Percentiles rank a stretch among this genome's conserved stretches.
phyloP scores from a whole-genome alignment of 2,113 vertebrate species.

The Nestor notabilis region DNA sequence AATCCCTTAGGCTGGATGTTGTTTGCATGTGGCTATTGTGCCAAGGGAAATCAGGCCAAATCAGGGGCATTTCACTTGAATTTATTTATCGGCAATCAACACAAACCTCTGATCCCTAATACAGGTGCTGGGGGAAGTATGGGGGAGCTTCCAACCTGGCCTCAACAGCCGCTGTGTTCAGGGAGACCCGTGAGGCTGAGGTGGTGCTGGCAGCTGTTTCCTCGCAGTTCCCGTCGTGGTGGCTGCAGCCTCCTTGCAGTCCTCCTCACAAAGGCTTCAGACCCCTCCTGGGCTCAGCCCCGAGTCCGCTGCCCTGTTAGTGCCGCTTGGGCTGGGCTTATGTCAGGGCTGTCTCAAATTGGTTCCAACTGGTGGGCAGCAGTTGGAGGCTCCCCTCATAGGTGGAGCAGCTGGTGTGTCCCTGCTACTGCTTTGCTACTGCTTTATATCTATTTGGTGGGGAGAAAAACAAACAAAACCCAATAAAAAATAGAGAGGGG shows the following conservation, averaged over 20 bases:
- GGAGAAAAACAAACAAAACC: too few relatives aligned
- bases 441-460: not conserved
- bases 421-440: rapidly evolving
- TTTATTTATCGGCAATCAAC: not conserved
- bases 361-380: rapidly evolving
- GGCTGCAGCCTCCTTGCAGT: not conserved
- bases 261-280: not conserved
- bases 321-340: not conserved
- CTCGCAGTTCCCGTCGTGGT: rapidly evolving
- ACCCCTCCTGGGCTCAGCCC: not conserved
- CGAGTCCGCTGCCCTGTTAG: not conserved
- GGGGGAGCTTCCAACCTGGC: rapidly evolving
- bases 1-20: not conserved
- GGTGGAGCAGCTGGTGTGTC: rapidly evolving
- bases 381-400: rapidly evolving
- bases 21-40: not conserved
- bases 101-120: not conserved
- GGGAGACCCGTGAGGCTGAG: not conserved
- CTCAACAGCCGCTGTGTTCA: not conserved
- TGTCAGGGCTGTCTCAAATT: not conserved
- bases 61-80: not conserved
- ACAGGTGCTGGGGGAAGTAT: rapidly evolving
- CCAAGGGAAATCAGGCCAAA: not conserved
- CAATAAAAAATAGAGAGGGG: not conserved
- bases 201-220: rapidly evolving